Base-by-base conservation (phyloP, 2,888 invertebrate genomes). In the Dioctria linearis region DNA sequence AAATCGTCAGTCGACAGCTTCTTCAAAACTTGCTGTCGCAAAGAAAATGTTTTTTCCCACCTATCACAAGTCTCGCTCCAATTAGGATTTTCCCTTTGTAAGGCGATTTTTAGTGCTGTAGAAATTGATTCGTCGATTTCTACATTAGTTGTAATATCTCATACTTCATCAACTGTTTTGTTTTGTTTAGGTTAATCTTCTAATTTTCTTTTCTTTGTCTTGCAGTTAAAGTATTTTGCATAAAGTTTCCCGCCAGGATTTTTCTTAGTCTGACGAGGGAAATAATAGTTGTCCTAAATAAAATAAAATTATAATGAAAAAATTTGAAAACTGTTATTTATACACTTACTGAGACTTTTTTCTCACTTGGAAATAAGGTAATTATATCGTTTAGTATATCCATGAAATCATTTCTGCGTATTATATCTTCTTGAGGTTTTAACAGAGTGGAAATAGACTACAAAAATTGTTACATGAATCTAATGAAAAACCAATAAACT, bases 11-110 rank as follows among this genome's bases (percentile, higher is more conserved):
- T 54, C 5, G 71, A 25, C 9, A 37, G 37, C n/a, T 3, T 51
- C 37, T 51, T 51, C 5, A 39, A 2, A 13, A 66, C 66, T n/a
- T 37, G 13, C 39, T 66, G 78, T 51, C 67, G 63, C 4, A 40
- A 54, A 11, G 4, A n/a, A 57, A 78, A 78, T 5, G 78, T 78
- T 67, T 78, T 78, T 57, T 78, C 57, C 66, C 78, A 78, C 39
- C 57, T 78, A 37, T 78, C 51, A 39, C 65, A 78, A 37, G 65
- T 11, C 4, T 46, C 46, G 11, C 13, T 46, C 63, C 78, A 78
- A 40, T 78, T 39, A 4, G 59, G 25, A 61, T n/a, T 49, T 4
- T 78, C 51, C 39, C 78, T 63, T n/a, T n/a, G n/a, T n/a, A n/a
- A n/a, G n/a, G n/a, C n/a, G n/a, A n/a, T n/a, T n/a, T n/a, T n/a